Conservation (phyloP, 2,113 vertebrate genomes). For the Geococcyx californianus region DNA sequence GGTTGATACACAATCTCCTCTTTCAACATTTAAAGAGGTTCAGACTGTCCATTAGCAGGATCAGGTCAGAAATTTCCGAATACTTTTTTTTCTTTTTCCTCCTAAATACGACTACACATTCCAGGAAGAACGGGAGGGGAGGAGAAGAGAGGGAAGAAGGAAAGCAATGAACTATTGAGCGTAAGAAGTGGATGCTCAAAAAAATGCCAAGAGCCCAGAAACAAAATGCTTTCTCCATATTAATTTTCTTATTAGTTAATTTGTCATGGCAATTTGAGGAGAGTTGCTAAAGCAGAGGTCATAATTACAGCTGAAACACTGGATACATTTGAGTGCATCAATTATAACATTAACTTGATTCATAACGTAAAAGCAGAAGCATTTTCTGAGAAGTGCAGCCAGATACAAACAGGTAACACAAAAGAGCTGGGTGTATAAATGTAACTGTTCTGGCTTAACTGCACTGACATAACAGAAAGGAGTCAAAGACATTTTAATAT, state of each 20-base stretch:
- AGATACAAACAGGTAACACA: background rate
- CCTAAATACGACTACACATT: background rate
- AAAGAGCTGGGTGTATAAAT: background rate
- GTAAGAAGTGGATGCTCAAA: background rate
- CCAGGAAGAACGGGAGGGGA: background rate
- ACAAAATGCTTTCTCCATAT: conserved; percentile 26
- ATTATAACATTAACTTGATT: conserved; percentile 34
- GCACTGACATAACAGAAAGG: background rate
- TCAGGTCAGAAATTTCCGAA: background rate
- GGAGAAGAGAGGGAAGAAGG: background rate
- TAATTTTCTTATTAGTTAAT: conserved; percentile 64
- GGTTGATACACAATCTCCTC: background rate
- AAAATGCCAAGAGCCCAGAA: background rate
- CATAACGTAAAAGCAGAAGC: conserved; percentile 9
- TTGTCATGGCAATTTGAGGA: conserved; percentile 39
- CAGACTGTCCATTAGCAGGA: background rate
- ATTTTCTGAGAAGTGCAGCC: background rate
- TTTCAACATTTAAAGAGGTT: background rate
- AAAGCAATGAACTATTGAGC: background rate
- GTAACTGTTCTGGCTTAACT: background rate
- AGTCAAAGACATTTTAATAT: background rate
- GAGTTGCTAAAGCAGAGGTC: conserved; percentile 42
- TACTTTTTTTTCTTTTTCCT: background rate
- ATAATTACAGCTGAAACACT: conserved; percentile 39
- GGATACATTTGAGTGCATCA: conserved; percentile 28